Percentiles rank a stretch among this genome's conserved stretches.
These are phyloP conservation scores for Leucophora obtusa DNA, from an alignment of 2,888 invertebrate genomes.

Conservation along the genomic window DNA sequence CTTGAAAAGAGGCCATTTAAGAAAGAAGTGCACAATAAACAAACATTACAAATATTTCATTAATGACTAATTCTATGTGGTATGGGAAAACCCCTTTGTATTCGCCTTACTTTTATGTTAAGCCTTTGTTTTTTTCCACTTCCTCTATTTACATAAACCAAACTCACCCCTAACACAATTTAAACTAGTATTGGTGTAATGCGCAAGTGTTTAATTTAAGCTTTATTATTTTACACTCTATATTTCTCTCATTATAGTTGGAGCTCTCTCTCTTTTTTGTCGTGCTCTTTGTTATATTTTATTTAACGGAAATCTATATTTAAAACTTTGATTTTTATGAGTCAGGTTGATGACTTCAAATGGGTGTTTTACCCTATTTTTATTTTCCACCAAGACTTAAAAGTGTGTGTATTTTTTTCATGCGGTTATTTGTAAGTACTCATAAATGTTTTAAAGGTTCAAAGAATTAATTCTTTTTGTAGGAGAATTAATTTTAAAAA, in stretches of 20 bases:
- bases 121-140: constrained; percentile 49
- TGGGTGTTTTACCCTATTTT: constrained; percentile 58
- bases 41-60: constrained; percentile 17
- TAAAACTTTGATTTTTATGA: constrained; percentile 52
- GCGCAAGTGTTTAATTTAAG: constrained; percentile 61
- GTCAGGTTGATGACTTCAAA: constrained; percentile 64
- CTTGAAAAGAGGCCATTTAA: not conserved
- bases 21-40: constrained; percentile 19
- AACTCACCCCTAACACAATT: constrained; percentile 45
- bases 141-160: constrained; percentile 27
- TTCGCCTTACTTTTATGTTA: constrained; percentile 18
- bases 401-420: constrained; percentile 6
- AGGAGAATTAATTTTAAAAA: too few relatives aligned
- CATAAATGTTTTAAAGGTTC: not conserved
- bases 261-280: constrained; percentile 10
- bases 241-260: constrained; percentile 2
- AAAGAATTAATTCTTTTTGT: not conserved
- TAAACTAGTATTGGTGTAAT: constrained; percentile 47
- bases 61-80: constrained; percentile 35
- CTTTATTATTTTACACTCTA: constrained; percentile 35
- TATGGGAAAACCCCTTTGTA: constrained; percentile 32
- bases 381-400: constrained; percentile 47
- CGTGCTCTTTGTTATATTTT: constrained; percentile 16
- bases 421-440: not conserved
- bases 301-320: constrained; percentile 37